Evolutionary conservation across 2,888 invertebrate species (phyloP).

Genomic region (Seira ritae): DNA sequence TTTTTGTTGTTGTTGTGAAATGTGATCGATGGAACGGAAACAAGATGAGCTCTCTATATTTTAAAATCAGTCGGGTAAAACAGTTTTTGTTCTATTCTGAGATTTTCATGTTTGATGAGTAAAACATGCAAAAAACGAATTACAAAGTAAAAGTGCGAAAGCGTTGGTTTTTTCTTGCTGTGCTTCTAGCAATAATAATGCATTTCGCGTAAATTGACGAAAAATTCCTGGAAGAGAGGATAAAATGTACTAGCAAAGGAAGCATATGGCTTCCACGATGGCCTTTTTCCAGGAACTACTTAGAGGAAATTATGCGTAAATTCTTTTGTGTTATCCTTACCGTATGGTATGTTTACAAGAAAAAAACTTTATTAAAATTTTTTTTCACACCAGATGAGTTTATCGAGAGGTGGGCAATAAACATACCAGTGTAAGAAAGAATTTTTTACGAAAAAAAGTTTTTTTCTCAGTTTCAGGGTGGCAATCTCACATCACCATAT

Average conservation of each 20-base stretch:
- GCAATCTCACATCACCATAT: slow-evolving; percentile 22
- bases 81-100: not conserved
- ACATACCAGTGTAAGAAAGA: not conserved
- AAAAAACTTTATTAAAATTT: not conserved
- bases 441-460: not conserved
- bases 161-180: not conserved
- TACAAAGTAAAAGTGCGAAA: not conserved
- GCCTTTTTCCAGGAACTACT: not conserved
- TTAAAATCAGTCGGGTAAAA: not conserved
- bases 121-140: not conserved
- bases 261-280: not conserved
- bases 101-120: not conserved
- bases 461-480: slow-evolving; percentile 20
- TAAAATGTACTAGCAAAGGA: not conserved
- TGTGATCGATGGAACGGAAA: not conserved
- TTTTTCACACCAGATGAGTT: not conserved
- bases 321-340: not conserved
- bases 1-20: not conserved
- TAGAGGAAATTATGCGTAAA: not conserved
- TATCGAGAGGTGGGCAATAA: not conserved
- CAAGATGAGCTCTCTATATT: not conserved
- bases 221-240: not conserved
- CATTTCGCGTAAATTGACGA: not conserved
- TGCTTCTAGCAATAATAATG: not conserved
- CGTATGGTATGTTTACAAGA: not conserved